Conservation (phyloP, 2,797 vertebrate species). For the Tangara arthus region DNA sequence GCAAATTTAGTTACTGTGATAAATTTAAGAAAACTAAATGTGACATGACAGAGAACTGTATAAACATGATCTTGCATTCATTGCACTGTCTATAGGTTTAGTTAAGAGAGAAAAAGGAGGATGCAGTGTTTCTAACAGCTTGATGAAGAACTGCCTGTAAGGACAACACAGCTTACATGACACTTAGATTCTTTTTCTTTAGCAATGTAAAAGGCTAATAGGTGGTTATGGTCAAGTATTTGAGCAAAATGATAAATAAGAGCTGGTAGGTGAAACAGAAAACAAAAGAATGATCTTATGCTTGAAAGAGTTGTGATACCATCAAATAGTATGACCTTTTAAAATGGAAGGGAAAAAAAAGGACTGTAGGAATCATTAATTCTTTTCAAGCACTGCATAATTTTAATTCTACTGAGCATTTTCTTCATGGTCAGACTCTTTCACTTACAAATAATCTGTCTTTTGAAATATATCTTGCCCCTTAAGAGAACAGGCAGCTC, state of each 20-base stretch:
- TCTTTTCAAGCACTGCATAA: not conserved
- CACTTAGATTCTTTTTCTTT: not conserved
- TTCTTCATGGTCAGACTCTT: not conserved
- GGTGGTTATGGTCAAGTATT: not conserved
- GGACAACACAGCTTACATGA: not conserved
- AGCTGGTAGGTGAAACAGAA: not conserved
- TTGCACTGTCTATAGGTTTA: not conserved
- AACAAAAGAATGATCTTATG: not conserved
- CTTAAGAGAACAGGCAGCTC: not conserved
- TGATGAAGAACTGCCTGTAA: not conserved
- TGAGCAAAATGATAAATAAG: not conserved
- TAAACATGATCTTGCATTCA: not conserved
- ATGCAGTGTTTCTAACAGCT: not conserved
- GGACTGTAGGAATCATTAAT: not conserved
- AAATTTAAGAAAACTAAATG: not conserved
- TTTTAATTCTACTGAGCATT: not conserved
- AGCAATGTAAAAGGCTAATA: not conserved
- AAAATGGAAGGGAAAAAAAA: not conserved
- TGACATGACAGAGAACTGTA: not conserved
- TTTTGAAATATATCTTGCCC: not conserved
- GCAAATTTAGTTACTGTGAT: not conserved
- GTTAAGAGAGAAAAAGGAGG: not conserved
- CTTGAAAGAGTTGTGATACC: not conserved
- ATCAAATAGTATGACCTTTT: not conserved
- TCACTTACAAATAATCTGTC: not conserved